Evolutionary conservation across 2,113 vertebrate genomes (phyloP).

Genomic region (Stomatorhinus ivindoensis): DNA sequence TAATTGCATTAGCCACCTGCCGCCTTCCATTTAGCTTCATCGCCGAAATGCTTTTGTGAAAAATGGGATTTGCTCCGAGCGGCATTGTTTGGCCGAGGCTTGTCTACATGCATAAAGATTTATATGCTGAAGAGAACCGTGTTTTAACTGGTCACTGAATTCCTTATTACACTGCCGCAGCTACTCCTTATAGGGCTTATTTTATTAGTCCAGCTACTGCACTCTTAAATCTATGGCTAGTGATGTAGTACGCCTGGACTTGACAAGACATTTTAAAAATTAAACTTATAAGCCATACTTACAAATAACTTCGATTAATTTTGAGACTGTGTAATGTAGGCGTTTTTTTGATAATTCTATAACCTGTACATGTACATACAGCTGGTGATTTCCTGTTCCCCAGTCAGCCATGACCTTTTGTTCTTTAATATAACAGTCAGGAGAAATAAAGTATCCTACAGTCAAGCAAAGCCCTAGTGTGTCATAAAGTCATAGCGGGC

Average conservation of each 20-base stretch:
- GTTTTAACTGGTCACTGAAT: background rate
- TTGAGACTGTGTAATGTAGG: background rate
- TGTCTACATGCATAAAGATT: background rate
- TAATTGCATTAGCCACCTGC: slow-evolving; percentile 1
- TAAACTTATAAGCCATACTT: background rate
- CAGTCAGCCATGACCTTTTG: background rate
- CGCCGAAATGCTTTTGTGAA: background rate
- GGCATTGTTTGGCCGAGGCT: background rate
- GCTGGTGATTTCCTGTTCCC: background rate
- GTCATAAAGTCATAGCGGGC: background rate
- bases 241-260: background rate
- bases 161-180: background rate
- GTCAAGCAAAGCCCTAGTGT: slow-evolving; percentile 14
- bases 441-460: slow-evolving; percentile 4
- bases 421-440: slow-evolving; percentile 11
- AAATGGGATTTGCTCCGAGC: background rate
- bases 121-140: background rate
- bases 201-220: background rate
- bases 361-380: background rate
- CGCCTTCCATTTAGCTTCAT: background rate
- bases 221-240: background rate
- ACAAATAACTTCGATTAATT: background rate
- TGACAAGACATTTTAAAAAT: background rate
- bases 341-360: background rate
- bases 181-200: background rate